phyloP scores from a whole-genome alignment of 2,113 vertebrate species.

The Neolamprologus caudopunctatus region DNA sequence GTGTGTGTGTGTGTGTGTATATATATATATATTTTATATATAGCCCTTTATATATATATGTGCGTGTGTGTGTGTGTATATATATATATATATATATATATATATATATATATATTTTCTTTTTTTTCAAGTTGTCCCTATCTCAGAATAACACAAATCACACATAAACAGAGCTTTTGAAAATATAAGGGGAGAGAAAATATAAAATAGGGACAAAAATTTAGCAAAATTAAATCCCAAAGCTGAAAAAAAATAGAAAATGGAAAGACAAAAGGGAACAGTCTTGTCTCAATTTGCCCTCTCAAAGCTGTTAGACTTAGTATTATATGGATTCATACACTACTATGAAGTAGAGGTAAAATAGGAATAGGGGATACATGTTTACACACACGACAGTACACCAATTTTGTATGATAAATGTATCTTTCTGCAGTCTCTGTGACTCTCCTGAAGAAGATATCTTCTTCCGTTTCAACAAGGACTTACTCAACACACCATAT shows the following conservation, averaged over 20 bases:
- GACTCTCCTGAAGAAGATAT: constrained; percentile 28
- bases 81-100: accelerated
- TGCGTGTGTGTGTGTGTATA: no score
- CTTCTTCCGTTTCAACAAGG: background rate
- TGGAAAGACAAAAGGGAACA: background rate
- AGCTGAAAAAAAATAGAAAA: background rate
- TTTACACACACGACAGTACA: background rate
- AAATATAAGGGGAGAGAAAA: background rate
- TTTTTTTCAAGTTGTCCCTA: background rate
- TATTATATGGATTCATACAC: background rate
- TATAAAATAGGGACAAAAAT: background rate
- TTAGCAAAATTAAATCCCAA: background rate
- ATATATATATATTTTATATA: no score
- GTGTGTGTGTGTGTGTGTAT: no score
- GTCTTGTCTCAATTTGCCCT: constrained; percentile 19
- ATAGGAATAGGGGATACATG: background rate
- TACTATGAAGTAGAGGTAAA: background rate
- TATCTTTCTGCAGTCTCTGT: constrained; percentile 32
- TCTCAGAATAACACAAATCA: background rate
- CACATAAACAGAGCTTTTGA: background rate
- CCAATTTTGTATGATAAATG: constrained; percentile 31
- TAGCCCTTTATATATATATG: no score
- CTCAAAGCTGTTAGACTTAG: constrained; percentile 1
- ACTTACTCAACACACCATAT: background rate
- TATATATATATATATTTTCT: no score